phyloP scores from a whole-genome alignment of 2,113 vertebrate genomes.

The Sciurus niger region DNA sequence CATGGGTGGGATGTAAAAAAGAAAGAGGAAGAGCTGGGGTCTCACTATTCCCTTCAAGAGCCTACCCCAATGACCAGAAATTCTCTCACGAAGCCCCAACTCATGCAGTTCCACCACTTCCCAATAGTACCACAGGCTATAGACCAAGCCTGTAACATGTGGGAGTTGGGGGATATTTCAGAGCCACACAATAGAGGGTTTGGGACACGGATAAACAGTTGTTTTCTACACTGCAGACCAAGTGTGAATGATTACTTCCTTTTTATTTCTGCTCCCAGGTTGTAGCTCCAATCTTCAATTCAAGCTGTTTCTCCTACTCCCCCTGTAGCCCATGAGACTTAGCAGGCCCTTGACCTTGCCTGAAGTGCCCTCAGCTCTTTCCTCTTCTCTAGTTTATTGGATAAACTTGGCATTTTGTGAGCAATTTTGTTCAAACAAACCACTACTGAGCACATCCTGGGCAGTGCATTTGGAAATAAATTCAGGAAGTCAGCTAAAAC shows the following conservation, averaged over 20 bases:
- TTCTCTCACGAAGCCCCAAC: background rate
- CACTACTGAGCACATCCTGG: background rate
- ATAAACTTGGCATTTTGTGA: background rate
- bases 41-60: too few species aligned
- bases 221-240: background rate
- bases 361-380: background rate
- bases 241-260: background rate
- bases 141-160: background rate
- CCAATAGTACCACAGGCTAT: background rate
- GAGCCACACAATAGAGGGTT: background rate
- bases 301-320: background rate
- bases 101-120: background rate
- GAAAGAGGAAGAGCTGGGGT: background rate
- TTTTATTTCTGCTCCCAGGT: background rate
- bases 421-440: constrained; percentile 7
- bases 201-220: background rate
- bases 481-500: background rate
- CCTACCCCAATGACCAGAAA: too few species aligned
- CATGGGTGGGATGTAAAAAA: too few species aligned
- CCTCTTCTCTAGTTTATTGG: background rate
- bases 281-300: background rate
- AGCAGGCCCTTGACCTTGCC: background rate
- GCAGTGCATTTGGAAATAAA: background rate
- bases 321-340: background rate
- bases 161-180: too few species aligned